Evolutionary conservation across 2,888 invertebrate genomes (phyloP).

Genomic region (Anoncus sp.): DNA sequence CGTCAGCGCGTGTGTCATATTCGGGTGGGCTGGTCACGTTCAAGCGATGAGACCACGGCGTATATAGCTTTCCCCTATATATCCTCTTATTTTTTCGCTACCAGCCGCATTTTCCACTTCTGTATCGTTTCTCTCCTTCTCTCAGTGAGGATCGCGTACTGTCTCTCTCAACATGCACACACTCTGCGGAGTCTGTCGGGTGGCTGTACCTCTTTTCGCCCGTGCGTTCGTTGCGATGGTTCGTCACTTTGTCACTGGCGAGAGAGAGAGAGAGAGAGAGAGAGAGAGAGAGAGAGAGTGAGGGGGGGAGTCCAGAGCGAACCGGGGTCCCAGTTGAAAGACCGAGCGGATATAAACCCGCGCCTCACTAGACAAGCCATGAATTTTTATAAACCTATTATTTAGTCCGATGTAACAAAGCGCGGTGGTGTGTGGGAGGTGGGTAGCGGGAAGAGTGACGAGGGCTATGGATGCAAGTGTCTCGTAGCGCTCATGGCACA

Average conservation of each 20-base stretch:
- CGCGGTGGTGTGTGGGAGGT: slow-evolving; percentile 51
- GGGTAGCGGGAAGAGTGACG: slow-evolving; percentile 21
- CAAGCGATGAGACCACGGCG: slow-evolving; percentile 70
- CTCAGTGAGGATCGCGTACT: slow-evolving; percentile 40
- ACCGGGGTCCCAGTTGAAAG: slow-evolving; percentile 42
- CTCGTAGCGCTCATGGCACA: slow-evolving; percentile 69
- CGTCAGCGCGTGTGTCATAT: slow-evolving; percentile 62
- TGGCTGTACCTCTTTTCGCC: slow-evolving; percentile 39
- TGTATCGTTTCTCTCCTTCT: slow-evolving; percentile 59
- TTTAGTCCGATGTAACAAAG: slow-evolving; percentile 80
- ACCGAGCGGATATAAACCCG: slow-evolving; percentile 67
- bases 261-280: slow-evolving; percentile 44
- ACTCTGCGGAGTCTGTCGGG: slow-evolving; percentile 7
- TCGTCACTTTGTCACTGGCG: slow-evolving; percentile 67
- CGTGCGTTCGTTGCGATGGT: slow-evolving; percentile 63
- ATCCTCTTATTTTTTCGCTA: slow-evolving; percentile 21
- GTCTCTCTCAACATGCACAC: slow-evolving; percentile 47
- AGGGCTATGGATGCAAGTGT: slow-evolving; percentile 26
- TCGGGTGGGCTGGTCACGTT: slow-evolving; percentile 70
- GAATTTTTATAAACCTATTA: slow-evolving; percentile 82
- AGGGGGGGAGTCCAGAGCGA: too few species aligned
- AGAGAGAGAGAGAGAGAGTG: slow-evolving; percentile 47
- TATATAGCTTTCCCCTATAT: slow-evolving; percentile 18
- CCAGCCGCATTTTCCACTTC: slow-evolving; percentile 66
- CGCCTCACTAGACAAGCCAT: slow-evolving; percentile 72